Base-by-base conservation (phyloP, 2,113 vertebrate species). In the Gallinago paraguaiae region DNA sequence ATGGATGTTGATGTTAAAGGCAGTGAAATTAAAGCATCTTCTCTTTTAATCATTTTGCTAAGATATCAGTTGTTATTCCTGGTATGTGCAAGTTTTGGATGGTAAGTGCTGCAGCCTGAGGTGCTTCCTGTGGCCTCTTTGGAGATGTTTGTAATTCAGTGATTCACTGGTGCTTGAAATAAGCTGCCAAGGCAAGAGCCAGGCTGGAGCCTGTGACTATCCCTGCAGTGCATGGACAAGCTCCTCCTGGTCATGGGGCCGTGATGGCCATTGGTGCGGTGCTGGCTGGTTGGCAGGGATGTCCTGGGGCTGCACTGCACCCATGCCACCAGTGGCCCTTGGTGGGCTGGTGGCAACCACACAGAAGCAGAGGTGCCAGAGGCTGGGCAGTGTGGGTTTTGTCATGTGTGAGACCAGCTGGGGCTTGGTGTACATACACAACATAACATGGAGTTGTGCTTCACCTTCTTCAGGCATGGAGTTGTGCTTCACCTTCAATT, bases 11-110 rank as follows among this genome's bases (percentile, higher is more conserved):
- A 76, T 95, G 70, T 71, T 92, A 82, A 93, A 71, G 50, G 53
- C 19, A 14, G 48, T 93, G 60, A 84, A 94, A 96, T 94, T 86
- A 96, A 92, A 95, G 67, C 74, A 68, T 89, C 60, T 65, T 81
- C 59, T 39, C 72, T 84, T 84, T 53, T 72, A 70, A 87, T 91
- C 27, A 17, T 61, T 75, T 37, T 71, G n/a, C 56, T 83, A 76
- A 30, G 68, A 53, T 19, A 60, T 65, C 24, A 0, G 30, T 85
- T 93, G 53, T 86, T 78, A 50, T 50, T 93, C 61, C 51, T 53
- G 37, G 3, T 61, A 8, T 7, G 17, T 83, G 24, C 67, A 43
- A 33, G 65, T 54, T 85, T 70, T 61, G 22, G 45, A 56, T 25
- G 31, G 24, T 33, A 53, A 69, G 37, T 67, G 30, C 56, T 51